These are phyloP conservation scores for Heteropelma amictum DNA, from an alignment of 2,888 invertebrate species.

Conservation along the genomic window DNA sequence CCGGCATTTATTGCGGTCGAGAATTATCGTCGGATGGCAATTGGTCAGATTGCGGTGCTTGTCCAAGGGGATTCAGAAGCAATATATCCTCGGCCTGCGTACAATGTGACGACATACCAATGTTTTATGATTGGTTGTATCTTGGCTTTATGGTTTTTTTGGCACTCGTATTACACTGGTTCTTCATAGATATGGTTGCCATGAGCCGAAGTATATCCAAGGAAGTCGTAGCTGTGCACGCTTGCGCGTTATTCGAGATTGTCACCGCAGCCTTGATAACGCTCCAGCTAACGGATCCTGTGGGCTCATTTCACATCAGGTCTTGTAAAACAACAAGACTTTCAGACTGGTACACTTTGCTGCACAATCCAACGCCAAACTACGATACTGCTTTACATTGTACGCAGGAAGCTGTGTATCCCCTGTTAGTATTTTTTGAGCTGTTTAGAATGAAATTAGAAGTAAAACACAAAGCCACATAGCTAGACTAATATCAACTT, in stretches of 20 bases:
- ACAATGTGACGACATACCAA: constrained; percentile 86
- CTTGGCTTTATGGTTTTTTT: constrained; percentile 95
- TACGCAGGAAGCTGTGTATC: constrained; percentile 98
- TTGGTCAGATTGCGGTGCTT: constrained; percentile 91
- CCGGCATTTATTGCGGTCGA: constrained; percentile 92
- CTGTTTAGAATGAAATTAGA: too few relatives aligned
- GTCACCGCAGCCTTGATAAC: constrained; percentile 87
- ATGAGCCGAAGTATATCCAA: constrained; percentile 87
- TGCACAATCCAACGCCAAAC: constrained; percentile 96
- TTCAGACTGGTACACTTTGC: constrained; percentile 97
- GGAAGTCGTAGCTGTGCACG: constrained; percentile 87
- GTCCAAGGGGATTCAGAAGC: constrained; percentile 89
- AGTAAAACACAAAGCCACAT: too few relatives aligned
- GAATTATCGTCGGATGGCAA: constrained; percentile 83
- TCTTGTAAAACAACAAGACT: constrained; percentile 89
- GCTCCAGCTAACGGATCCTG: constrained; percentile 89
- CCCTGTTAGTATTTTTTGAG: constrained; percentile 91
- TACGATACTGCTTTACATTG: constrained; percentile 94
- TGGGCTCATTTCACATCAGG: constrained; percentile 86
- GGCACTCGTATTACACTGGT: constrained; percentile 93
- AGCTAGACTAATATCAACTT: background rate
- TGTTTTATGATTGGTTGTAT: constrained; percentile 95
- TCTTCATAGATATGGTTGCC: constrained; percentile 92
- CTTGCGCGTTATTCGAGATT: constrained; percentile 91
- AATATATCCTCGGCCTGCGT: constrained; percentile 86